A percentile compares a stretch with the other conserved stretches of the same genome.
Conservation (phyloP, 1,140 invertebrate genomes). For the Coboldia fuscipes region DNA sequence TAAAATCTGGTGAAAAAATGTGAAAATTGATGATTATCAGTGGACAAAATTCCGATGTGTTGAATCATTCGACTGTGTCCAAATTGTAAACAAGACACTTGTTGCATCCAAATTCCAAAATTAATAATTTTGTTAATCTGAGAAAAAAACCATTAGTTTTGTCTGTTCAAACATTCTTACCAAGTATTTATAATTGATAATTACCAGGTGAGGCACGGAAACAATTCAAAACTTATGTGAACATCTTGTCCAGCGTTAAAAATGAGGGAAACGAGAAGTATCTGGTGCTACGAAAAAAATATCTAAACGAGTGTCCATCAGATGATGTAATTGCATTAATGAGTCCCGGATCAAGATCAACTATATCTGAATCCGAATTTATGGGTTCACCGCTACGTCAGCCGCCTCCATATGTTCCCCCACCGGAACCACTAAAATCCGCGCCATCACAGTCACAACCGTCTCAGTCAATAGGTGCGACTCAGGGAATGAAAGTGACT, state of each 20-base stretch:
- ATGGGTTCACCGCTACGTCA: slow-evolving; percentile 14
- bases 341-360: slow-evolving; percentile 11
- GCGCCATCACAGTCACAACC: slow-evolving; percentile 5
- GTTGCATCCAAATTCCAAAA: no score
- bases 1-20: no score
- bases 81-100: no score
- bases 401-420: slow-evolving; percentile 42
- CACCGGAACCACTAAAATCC: slow-evolving; percentile 26
- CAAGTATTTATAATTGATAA: no score
- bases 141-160: slow-evolving; percentile 6
- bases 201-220: slow-evolving; percentile 62
- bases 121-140: slow-evolving; percentile 5
- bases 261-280: slow-evolving; percentile 63
- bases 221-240: slow-evolving; percentile 80
- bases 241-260: slow-evolving; percentile 65
- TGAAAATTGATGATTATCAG: no score
- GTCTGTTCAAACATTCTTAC: no score
- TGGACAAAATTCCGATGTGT: no score
- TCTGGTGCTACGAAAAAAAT: slow-evolving; percentile 60
- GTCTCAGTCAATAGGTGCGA: slow-evolving; percentile 4
- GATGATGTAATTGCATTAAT: slow-evolving; percentile 21
- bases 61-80: no score
- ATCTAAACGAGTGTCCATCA: slow-evolving; percentile 24
- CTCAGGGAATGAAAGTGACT: slow-evolving; percentile 10
- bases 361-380: slow-evolving; percentile 9